Base-by-base conservation (phyloP, 1,140 invertebrate genomes). In the Drosophila asahinai region DNA sequence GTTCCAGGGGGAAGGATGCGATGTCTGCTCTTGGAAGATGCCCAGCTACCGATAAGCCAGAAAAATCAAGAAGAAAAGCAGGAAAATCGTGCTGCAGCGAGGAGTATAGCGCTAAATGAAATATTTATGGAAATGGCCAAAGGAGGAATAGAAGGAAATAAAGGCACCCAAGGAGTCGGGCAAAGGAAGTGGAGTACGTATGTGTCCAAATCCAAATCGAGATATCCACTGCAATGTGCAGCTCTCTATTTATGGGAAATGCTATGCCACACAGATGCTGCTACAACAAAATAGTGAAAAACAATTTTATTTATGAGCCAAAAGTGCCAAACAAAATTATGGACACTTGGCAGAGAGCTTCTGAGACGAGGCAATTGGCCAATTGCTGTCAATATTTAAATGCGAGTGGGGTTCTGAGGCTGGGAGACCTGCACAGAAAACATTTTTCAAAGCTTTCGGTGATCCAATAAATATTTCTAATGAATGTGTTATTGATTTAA, bases 311-410 rank as follows among this genome's bases (percentile, higher is more conserved):
- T 86, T 86, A 86, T 71, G 66, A 45, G 66, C 66, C 72, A 64
- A 80, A 81, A 77, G 51, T 63, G 64, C 65, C 80, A 76, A 63
- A 73, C 59, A 58, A 64, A 81, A 77, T 83, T 84, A 82, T 86
- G 79, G 76, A 77, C 82, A 81, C 67, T 84, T 77, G 81, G 83
- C 77, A 72, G 63, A 48, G 42, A 42, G 55, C 61, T 75, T 52
- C 57, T 63, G 81, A 68, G 77, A 57, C 74, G 75, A 70, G 68
- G 67, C 83, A 89, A 90, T 89, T 90, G 81, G 81, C 86, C 81
- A 90, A 86, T 82, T 74, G 86, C 86, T 89, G 86, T 86, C 86
- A 89, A 89, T 89, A 90, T 90, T 89, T 90, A 61, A 81, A 90
- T 80, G 58, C 57, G 14, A 38, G 63, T 15, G 48, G 17, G 27